Percentiles rank a stretch among this genome's conserved stretches.
Conservation (phyloP, 2,113 vertebrate species). For the Chaetorhynchus papuensis region DNA sequence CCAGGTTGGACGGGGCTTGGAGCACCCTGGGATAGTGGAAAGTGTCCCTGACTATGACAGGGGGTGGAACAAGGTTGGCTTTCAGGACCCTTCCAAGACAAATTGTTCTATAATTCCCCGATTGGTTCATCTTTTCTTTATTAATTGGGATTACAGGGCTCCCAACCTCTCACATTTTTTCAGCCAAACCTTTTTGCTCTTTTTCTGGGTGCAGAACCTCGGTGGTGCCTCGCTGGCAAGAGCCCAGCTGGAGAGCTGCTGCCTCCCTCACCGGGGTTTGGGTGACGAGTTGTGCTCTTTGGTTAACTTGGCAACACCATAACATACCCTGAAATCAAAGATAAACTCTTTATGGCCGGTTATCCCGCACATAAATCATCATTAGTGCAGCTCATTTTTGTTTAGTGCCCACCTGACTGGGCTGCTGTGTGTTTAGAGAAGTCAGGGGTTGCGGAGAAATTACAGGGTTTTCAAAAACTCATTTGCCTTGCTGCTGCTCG, state of each 20-base stretch:
- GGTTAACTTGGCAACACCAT: slow-evolving; percentile 66
- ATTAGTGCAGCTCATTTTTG: slow-evolving; percentile 71
- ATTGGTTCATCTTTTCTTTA: background rate
- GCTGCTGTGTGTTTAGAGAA: slow-evolving; percentile 75
- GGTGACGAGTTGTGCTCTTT: background rate
- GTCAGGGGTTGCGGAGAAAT: slow-evolving; percentile 77
- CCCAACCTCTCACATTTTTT: accelerated
- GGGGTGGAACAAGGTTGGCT: background rate
- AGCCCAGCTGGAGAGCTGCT: background rate
- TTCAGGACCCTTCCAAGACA: background rate
- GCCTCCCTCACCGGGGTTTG: accelerated
- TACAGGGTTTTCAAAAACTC: slow-evolving; percentile 77
- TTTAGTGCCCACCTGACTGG: slow-evolving; percentile 73
- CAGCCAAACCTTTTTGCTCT: background rate
- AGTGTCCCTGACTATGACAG: background rate
- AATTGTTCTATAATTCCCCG: background rate
- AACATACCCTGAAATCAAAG: slow-evolving; percentile 71
- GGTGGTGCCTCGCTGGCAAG: background rate
- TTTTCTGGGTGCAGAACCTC: background rate
- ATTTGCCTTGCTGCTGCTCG: slow-evolving; percentile 72
- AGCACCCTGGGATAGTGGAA: background rate
- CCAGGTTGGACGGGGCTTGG: background rate
- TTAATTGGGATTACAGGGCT: background rate
- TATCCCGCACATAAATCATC: slow-evolving; percentile 71
- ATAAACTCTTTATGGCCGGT: slow-evolving; percentile 67